Evolutionary conservation across 2,888 invertebrate species (phyloP), one percentile per base, ranked within the genome.

Genomic region (Athripsodes cinereus): DNA sequence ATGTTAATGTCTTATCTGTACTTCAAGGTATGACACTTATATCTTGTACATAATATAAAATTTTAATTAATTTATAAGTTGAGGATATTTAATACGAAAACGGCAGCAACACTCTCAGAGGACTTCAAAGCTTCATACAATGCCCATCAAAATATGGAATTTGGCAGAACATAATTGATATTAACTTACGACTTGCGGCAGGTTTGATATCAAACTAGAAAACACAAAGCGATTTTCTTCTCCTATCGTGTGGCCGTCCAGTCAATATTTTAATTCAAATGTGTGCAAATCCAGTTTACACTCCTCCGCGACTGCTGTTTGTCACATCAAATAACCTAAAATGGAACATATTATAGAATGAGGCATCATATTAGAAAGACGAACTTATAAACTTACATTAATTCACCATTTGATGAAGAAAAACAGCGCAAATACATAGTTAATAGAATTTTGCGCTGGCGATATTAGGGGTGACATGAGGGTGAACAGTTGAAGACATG

Each of bases 181-280:
- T 26, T 22, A 55, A 70, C 78, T 76, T 72, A 79, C 78, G 65
- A 79, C 76, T 66, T 78, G 78, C 75, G 78, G 78, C 69, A 79
- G 78, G 74, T 75, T 79, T 71, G 78, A 74, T 75, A 79, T 76
- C 66, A 79, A 78, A 73, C 76, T 78, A 66, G 78, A 74, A 68
- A 79, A 79, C 74, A 73, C 78, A 68, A 79, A 79, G 62, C 77
- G 74, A 68, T 77, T 78, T 70, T 73, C 74, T 76, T 78, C 78
- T 75, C 78, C 78, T 78, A 79, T 79, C 77, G 78, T 78, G 78
- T 35, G 35, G 59, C 59, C 54, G 55, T 62, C 52, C 26, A 46
- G 34, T 48, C 44, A 58, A 55, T 56, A 55, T 21, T 53, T 34
- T 34, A 40, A 40, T 48, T 22, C 31, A 52, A 48, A 49, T 31